Evolutionary conservation across 2,113 vertebrate species (phyloP).

Genomic region (Gadus chalcogrammus): DNA sequence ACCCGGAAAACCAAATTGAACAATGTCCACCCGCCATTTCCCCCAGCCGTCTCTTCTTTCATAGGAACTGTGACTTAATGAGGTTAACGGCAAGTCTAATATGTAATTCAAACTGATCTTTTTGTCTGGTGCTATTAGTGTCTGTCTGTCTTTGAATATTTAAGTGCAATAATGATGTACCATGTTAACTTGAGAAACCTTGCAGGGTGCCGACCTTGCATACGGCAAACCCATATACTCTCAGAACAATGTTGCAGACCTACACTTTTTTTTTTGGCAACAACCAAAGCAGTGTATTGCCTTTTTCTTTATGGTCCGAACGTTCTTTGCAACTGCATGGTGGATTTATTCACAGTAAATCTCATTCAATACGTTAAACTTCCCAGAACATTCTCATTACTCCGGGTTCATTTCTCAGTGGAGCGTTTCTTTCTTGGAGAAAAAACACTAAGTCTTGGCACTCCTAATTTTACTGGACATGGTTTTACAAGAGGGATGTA

Average conservation of each 20-base stretch:
- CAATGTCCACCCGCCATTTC: conserved; percentile 3
- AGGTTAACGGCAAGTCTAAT: conserved; percentile 39
- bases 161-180: conserved; percentile 67
- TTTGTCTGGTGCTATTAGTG: conserved; percentile 32
- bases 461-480: not conserved
- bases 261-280: not conserved
- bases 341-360: conserved; percentile 17
- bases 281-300: not conserved
- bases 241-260: conserved; percentile 32
- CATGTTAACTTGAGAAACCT: conserved; percentile 61
- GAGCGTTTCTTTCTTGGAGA: conserved; percentile 5
- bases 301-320: conserved; percentile 13
- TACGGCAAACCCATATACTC: conserved; percentile 36
- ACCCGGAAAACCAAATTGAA: conserved; percentile 10
- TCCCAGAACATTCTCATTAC: conserved; percentile 17
- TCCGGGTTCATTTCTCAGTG: conserved; percentile 11
- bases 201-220: conserved; percentile 26
- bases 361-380: conserved; percentile 22
- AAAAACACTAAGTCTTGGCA: conserved; percentile 14
- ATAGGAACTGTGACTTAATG: conserved; percentile 15
- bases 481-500: conserved; percentile 2
- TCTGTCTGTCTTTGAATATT: conserved; percentile 47
- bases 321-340: conserved; percentile 19
- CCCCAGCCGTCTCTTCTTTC: not conserved
- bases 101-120: conserved; percentile 37